These are phyloP conservation scores for Mesodorylaimus sp. DNA, from an alignment of 2,888 invertebrate genomes.

Conservation along the genomic window DNA sequence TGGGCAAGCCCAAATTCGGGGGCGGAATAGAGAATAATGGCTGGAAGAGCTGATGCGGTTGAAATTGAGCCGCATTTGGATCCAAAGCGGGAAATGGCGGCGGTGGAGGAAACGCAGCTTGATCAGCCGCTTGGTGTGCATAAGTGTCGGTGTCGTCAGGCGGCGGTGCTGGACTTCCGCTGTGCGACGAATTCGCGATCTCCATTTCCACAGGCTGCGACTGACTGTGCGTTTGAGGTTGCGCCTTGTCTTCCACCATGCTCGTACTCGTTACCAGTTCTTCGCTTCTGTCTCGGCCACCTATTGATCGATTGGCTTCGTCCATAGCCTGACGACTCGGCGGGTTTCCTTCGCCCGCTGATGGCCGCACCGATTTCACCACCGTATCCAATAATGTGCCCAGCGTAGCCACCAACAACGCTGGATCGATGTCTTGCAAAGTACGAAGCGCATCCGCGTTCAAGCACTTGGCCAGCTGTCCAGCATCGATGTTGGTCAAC, in stretches of 20 bases:
- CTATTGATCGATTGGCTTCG: neutral
- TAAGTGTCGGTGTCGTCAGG: neutral
- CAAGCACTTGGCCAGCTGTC: neutral
- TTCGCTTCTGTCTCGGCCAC: neutral
- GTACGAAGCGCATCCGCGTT: neutral
- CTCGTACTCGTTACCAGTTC: neutral
- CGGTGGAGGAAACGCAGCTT: neutral
- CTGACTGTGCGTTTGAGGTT: neutral
- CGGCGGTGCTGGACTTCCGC: neutral
- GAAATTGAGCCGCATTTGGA: too few species aligned
- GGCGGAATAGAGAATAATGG: too few species aligned
- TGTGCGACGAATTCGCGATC: neutral
- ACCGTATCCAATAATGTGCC: slow-evolving; percentile 6
- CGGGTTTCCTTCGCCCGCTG: neutral
- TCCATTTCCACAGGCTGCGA: neutral
- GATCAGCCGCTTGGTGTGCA: neutral
- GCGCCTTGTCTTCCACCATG: neutral
- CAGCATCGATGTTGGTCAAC: slow-evolving; percentile 3
- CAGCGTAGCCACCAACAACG: slow-evolving; percentile 8
- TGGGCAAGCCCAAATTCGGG: too few species aligned
- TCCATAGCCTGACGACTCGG: neutral
- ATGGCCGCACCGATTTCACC: neutral
- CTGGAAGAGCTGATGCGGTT: too few species aligned
- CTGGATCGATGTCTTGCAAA: slow-evolving; percentile 4
- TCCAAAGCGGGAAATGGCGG: neutral